Percentiles rank a stretch among this genome's conserved stretches.
These are phyloP conservation scores for Arothron firmamentum DNA, from an alignment of 2,113 vertebrate genomes.

Conservation along the genomic window DNA sequence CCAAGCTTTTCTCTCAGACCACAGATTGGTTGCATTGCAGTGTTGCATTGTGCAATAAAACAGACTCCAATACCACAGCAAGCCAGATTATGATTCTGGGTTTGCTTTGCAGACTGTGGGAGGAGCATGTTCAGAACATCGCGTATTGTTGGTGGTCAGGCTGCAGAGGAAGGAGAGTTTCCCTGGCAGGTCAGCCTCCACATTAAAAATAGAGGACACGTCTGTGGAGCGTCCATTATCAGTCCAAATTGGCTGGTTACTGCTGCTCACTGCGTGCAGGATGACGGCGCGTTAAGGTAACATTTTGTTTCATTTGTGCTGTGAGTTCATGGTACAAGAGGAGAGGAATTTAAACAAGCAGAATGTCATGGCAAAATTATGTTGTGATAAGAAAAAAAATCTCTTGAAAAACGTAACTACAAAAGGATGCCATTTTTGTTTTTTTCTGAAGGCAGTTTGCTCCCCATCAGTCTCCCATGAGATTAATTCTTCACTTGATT, in stretches of 20 bases:
- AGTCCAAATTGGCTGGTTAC: conserved; percentile 85
- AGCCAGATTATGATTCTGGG: neutral
- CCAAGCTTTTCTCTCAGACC: neutral
- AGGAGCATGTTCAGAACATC: conserved; percentile 71
- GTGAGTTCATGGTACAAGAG: neutral
- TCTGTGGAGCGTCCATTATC: conserved; percentile 88
- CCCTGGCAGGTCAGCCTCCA: conserved; percentile 98
- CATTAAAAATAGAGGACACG: conserved; percentile 66
- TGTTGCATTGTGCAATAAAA: neutral
- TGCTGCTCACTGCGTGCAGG: conserved; percentile 87
- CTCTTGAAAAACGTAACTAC: too few species aligned
- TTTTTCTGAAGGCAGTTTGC: too few species aligned
- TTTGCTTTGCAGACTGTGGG: conserved; percentile 80
- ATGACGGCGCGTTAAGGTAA: conserved; percentile 72
- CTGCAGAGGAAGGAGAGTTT: conserved; percentile 82
- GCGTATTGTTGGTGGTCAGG: conserved; percentile 87
- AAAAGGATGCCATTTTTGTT: too few species aligned
- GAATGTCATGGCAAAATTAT: too few species aligned
- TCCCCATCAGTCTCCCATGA: too few species aligned
- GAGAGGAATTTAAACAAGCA: too few species aligned
- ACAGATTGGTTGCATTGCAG: neutral
- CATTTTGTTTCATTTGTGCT: neutral
- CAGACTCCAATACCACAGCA: conserved; percentile 4
- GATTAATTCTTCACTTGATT: too few species aligned
- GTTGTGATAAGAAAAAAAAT: too few species aligned